These are phyloP conservation scores for Hofmannophila pseudospretella DNA, from an alignment of 2,888 invertebrate species.

Conservation along the genomic window DNA sequence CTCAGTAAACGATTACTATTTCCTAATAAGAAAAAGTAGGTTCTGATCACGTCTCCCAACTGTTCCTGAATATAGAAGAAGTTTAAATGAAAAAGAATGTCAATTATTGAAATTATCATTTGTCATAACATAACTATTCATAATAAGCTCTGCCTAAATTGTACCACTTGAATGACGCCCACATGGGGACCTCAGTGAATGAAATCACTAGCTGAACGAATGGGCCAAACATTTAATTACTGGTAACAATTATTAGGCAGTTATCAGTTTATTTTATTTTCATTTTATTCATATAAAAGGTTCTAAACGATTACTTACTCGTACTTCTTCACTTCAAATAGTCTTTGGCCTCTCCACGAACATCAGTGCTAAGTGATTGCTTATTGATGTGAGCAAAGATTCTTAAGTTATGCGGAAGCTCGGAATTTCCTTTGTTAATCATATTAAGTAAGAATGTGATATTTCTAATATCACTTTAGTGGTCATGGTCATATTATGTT, in stretches of 20 bases:
- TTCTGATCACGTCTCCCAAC: too few species aligned
- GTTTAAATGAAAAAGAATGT: neutral
- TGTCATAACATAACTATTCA: too few species aligned
- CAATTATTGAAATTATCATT: neutral
- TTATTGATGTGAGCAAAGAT: constrained; percentile 47
- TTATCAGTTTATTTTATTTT: too few species aligned
- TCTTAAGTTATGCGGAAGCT: constrained; percentile 53
- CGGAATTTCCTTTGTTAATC: constrained; percentile 55
- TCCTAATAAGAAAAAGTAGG: too few species aligned
- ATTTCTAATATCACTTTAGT: constrained; percentile 14
- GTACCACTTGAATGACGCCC: too few species aligned
- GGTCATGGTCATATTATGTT: neutral
- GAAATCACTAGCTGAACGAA: neutral
- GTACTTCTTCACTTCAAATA: constrained; percentile 35
- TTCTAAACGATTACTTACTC: too few species aligned
- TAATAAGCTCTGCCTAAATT: too few species aligned
- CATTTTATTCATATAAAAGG: too few species aligned
- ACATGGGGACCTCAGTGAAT: too few species aligned
- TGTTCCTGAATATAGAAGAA: too few species aligned
- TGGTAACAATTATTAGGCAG: too few species aligned
- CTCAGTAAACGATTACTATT: too few species aligned
- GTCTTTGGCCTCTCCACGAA: constrained; percentile 38
- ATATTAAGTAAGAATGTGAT: constrained; percentile 35
- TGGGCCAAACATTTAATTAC: neutral
- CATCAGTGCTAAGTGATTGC: constrained; percentile 50